phyloP scores from a whole-genome alignment of 1,140 invertebrate species.

The Drosophila bipectinata region DNA sequence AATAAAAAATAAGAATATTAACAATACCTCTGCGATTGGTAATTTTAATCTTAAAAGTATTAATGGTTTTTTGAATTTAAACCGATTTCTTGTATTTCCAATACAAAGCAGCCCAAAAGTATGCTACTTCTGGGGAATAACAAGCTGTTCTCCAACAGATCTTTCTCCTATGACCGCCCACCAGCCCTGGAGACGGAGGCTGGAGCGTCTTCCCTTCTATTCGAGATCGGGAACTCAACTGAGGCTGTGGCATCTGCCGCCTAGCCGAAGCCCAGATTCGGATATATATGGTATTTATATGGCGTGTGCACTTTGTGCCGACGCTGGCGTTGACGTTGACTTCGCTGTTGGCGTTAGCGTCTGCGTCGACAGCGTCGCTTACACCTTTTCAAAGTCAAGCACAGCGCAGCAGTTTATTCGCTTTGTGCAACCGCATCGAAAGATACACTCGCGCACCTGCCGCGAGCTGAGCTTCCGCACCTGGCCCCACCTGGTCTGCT shows the following conservation, averaged over 20 bases:
- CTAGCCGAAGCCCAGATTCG: conserved; percentile 13
- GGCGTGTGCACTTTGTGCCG: conserved; percentile 42
- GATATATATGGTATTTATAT: conserved; percentile 16
- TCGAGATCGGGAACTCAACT: neutral
- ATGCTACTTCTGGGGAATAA: no score
- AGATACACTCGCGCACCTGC: conserved; percentile 43
- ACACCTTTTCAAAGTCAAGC: conserved; percentile 69
- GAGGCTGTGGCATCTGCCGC: neutral
- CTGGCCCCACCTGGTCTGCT: neutral
- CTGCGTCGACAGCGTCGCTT: conserved; percentile 33
- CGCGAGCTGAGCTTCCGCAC: conserved; percentile 21
- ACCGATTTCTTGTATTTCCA: no score
- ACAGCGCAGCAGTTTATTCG: conserved; percentile 58
- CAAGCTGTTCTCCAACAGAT: no score
- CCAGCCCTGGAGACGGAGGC: no score
- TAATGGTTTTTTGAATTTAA: no score
- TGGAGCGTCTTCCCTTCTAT: no score
- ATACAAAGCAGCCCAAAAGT: no score
- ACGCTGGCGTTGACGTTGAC: neutral
- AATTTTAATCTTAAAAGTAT: no score
- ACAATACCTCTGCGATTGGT: no score
- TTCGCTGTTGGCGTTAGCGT: conserved; percentile 5
- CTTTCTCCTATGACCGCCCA: no score
- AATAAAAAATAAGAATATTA: no score
- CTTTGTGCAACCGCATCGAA: conserved; percentile 62